Evolutionary conservation across 2,888 invertebrate species (phyloP).

Genomic region (Rutpela maculata): DNA sequence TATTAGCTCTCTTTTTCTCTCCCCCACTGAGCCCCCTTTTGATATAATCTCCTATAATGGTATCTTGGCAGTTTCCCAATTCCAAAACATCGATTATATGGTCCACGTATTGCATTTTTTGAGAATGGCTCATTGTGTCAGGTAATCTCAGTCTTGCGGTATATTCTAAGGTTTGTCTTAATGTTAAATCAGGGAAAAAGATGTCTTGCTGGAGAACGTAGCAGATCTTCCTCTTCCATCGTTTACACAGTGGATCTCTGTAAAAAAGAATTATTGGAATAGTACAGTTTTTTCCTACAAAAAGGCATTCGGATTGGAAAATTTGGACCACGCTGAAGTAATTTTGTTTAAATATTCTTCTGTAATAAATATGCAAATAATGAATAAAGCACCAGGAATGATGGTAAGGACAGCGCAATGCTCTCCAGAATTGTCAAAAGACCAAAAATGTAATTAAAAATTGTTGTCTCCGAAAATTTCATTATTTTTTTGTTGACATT

Average conservation of each 20-base stretch:
- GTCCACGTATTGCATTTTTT: constrained; percentile 87
- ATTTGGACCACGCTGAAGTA: too few species aligned
- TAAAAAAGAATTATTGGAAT: neutral
- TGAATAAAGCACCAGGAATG: too few species aligned
- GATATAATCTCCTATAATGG: constrained; percentile 86
- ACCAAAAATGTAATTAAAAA: too few species aligned
- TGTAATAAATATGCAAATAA: too few species aligned
- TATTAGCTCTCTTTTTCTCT: constrained; percentile 88
- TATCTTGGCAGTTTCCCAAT: constrained; percentile 84
- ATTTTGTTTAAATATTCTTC: too few species aligned
- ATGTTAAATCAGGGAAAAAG: constrained; percentile 86
- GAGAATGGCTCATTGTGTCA: constrained; percentile 81
- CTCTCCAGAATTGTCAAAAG: too few species aligned
- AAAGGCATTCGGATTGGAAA: too few species aligned
- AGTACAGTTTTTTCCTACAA: neutral
- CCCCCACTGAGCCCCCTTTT: constrained; percentile 87
- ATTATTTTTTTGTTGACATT: too few species aligned
- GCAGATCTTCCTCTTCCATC: constrained; percentile 85
- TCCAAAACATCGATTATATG: constrained; percentile 86
- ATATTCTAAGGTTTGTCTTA: constrained; percentile 84
- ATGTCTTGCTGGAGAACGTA: constrained; percentile 90
- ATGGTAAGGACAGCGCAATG: too few species aligned
- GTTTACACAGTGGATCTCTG: constrained; percentile 69
- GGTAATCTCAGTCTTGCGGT: constrained; percentile 80
- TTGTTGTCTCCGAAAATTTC: too few species aligned